Conservation (phyloP, 2,888 invertebrate species). For the Drosophila greeni region DNA sequence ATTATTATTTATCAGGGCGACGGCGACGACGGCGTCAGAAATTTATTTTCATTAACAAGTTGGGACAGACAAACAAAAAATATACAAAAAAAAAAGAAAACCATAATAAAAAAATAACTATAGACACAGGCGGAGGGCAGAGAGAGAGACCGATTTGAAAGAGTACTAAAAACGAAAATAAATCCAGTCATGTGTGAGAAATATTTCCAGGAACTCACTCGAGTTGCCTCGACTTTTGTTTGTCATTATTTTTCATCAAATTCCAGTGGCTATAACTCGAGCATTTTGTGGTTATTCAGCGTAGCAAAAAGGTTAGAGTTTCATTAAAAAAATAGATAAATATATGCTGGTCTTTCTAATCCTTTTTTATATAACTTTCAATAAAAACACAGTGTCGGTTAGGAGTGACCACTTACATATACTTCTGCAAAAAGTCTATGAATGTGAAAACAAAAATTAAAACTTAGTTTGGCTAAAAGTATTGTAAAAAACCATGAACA, state of each 20-base stretch:
- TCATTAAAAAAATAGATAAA: not conserved
- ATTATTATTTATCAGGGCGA: constrained; percentile 50
- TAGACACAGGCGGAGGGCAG: not conserved
- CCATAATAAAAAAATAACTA: constrained; percentile 10
- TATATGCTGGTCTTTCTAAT: not conserved
- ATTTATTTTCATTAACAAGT: constrained; percentile 70
- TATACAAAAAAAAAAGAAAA: constrained; percentile 2
- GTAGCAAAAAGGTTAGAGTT: not conserved
- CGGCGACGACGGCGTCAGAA: constrained; percentile 44
- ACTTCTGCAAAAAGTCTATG: not conserved
- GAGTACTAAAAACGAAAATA: constrained; percentile 26
- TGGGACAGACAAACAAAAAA: constrained; percentile 30
- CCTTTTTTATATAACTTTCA: not conserved
- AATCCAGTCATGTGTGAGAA: constrained; percentile 31
- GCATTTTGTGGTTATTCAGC: constrained; percentile 11
- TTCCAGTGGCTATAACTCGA: not conserved
- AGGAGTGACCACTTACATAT: not conserved
- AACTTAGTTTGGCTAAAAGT: not conserved
- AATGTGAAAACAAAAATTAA: not conserved
- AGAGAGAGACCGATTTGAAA: constrained; percentile 3
- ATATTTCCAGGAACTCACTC: constrained; percentile 20
- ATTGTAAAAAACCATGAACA: no score
- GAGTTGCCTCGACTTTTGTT: constrained; percentile 22
- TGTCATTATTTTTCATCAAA: constrained; percentile 26
- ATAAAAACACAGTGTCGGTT: not conserved